phyloP scores from a whole-genome alignment of 2,797 vertebrate species.

The Hydrocynus forskahlii region DNA sequence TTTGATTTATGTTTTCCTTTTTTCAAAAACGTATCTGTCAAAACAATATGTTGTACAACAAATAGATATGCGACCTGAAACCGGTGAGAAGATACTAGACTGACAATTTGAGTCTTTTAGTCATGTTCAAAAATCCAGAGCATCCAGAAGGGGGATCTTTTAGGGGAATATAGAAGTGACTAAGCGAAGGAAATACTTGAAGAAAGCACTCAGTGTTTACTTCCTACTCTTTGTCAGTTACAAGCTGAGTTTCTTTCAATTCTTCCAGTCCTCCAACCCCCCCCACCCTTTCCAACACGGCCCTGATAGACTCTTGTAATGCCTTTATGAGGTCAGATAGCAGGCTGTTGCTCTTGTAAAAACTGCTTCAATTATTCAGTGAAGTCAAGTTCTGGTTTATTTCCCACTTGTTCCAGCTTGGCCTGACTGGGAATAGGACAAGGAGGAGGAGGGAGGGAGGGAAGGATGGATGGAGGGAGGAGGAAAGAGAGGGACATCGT shows the following conservation, averaged over 20 bases:
- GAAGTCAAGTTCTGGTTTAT: conserved; percentile 79
- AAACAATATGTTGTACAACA: no score
- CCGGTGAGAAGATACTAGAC: no score
- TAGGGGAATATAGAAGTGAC: no score
- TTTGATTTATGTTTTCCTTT: no score
- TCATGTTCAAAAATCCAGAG: no score
- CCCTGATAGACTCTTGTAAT: conserved; percentile 60
- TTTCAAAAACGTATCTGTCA: no score
- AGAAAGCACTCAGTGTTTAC: not conserved
- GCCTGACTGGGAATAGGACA: conserved; percentile 63
- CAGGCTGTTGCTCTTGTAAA: conserved; percentile 72
- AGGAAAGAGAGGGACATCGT: conserved; percentile 53
- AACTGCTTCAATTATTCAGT: conserved; percentile 77
- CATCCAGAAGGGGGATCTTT: no score
- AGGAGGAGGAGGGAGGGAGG: conserved; percentile 49
- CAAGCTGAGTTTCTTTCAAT: not conserved
- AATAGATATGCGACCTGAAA: no score
- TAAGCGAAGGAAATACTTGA: not conserved
- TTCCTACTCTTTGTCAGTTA: not conserved
- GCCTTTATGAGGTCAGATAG: conserved; percentile 73
- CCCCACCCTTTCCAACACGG: conserved; percentile 48
- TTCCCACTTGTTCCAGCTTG: conserved; percentile 67
- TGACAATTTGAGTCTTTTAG: no score
- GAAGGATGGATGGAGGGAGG: conserved; percentile 53
- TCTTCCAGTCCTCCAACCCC: not conserved